Evolutionary conservation across 1,140 invertebrate species (phyloP), one percentile per base, ranked within the genome.

Genomic region (Macrocentrus cingulum): DNA sequence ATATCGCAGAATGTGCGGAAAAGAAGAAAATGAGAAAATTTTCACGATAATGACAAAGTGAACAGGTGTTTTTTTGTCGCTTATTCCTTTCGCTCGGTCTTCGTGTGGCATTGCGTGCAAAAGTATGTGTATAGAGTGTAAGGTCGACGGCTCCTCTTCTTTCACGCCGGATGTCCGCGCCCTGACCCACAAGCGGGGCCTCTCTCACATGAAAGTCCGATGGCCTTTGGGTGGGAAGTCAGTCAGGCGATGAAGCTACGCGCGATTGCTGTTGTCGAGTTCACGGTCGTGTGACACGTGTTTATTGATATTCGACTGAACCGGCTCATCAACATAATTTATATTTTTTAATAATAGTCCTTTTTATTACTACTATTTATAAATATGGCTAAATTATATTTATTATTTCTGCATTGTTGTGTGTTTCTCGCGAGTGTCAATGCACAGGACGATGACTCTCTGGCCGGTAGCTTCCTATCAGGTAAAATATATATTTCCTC

Each of bases 381-480:
- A 7, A 48, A 34, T 29, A 29, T 11, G 29, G 37, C 18, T n/a
- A 56, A 25, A 34, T 51, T 18, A 11, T 49, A 48, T 22, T 18
- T 46, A 41, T 37, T 39, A n/a, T n/a, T 23, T 13, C 45, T 29
- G 42, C 23, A 44, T 18, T 25, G 20, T 23, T n/a, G 29, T 42
- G 32, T 39, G 41, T 15, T 69, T 22, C 48, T 72, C 32, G 39
- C 36, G 25, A 61, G 52, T 41, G 67, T 70, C 41, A 56, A 60
- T 51, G 79, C 76, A 59, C 87, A 90, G 77, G 88, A 90, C 73
- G 77, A 80, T 44, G 89, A 90, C 55, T 90, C 88, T 8, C 80
- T 91, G 64, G 86, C 88, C 57, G 87, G 87, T 62, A 89, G 87
- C 66, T 89, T 91, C 69, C 78, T 91, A 13, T 89, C 88, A 80